phyloP scores from a whole-genome alignment of 2,797 vertebrate genomes.

The Sarcophilus harrisii region DNA sequence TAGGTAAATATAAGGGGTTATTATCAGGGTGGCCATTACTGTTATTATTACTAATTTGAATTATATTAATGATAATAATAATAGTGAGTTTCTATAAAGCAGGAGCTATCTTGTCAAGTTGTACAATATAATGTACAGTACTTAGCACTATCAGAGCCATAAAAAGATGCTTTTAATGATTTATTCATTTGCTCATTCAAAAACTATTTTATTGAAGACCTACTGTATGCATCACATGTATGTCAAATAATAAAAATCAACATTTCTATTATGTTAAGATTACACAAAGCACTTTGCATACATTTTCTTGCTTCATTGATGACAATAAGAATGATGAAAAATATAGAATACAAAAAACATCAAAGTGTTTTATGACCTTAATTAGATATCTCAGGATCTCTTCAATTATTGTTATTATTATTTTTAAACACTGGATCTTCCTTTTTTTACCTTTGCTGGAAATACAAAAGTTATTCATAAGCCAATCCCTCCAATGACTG shows the following conservation, averaged over 20 bases:
- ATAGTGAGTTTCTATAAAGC: background rate
- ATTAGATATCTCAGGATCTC: background rate
- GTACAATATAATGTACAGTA: background rate
- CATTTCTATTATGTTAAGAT: background rate
- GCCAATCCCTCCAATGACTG: background rate
- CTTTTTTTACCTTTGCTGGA: background rate
- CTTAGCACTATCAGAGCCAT: background rate
- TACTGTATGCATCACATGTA: background rate
- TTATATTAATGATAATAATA: background rate
- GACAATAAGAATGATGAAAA: background rate
- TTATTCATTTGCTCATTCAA: background rate
- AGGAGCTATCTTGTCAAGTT: background rate
- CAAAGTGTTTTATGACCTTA: background rate
- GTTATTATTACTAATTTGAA: background rate
- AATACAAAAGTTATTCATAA: background rate
- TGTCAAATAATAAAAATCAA: background rate
- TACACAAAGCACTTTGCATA: background rate
- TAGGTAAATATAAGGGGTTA: background rate
- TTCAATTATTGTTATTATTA: background rate
- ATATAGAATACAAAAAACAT: background rate
- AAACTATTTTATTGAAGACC: background rate
- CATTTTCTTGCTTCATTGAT: background rate
- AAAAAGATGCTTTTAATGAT: background rate
- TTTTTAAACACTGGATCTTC: background rate
- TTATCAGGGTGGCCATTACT: background rate